Percentiles rank a stretch among this genome's conserved stretches.
Conservation (phyloP, 2,797 vertebrate species). For the Diceros bicornis region DNA sequence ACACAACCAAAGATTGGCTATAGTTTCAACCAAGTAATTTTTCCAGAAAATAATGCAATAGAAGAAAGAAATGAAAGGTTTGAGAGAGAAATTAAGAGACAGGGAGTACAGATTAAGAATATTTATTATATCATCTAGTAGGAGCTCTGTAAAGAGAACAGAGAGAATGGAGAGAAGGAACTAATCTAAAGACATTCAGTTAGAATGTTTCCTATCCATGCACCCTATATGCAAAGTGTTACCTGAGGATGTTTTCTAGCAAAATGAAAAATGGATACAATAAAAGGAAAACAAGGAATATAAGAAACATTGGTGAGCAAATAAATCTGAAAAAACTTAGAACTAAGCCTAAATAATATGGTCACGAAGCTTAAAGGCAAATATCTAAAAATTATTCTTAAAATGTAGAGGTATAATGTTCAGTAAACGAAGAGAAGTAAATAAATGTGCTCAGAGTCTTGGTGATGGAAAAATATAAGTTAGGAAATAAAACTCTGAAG, state of each 20-base stretch:
- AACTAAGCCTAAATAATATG: background rate
- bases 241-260: background rate
- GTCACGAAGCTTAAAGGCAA: background rate
- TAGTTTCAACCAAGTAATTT: background rate
- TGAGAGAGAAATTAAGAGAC: background rate
- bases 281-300: slow-evolving; percentile 19
- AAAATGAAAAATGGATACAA: background rate
- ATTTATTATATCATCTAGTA: background rate
- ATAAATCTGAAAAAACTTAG: background rate
- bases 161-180: background rate
- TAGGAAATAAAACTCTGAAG: slow-evolving; percentile 33
- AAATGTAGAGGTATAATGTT: background rate
- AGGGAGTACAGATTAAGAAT: background rate
- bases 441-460: background rate
- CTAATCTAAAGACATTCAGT: background rate
- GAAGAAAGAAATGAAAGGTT: background rate
- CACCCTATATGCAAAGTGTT: background rate
- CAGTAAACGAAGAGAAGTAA: slow-evolving; percentile 37
- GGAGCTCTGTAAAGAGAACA: background rate
- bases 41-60: slow-evolving; percentile 2
- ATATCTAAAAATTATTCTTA: background rate
- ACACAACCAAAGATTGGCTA: background rate
- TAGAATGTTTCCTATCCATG: slow-evolving; percentile 5
- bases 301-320: slow-evolving; percentile 3
- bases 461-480: background rate